These are phyloP conservation scores for Venustaconcha ellipsiformis DNA, from an alignment of 1,140 invertebrate genomes.

Conservation along the genomic window DNA sequence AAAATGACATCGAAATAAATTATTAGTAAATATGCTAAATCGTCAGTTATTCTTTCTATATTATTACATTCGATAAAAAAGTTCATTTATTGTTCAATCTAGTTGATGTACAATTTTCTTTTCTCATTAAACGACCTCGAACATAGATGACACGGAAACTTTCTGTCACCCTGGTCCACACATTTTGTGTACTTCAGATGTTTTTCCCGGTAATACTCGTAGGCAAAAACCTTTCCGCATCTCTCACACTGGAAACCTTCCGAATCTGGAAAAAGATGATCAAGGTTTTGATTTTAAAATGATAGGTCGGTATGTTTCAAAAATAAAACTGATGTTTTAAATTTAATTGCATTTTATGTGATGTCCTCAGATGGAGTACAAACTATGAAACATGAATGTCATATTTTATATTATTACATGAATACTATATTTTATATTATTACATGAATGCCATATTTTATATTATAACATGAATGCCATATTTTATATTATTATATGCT, in stretches of 20 bases:
- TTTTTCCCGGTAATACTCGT: slow-evolving; percentile 73
- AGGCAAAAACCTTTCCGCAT: slow-evolving; percentile 73
- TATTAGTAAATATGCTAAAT: no score
- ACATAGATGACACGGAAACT: slow-evolving; percentile 72
- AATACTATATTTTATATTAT: not conserved
- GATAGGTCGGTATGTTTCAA: not conserved
- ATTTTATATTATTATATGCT: no score
- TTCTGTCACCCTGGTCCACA: slow-evolving; percentile 72
- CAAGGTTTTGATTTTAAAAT: no score
- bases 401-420: not conserved
- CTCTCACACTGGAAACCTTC: slow-evolving; percentile 71
- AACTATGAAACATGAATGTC: not conserved
- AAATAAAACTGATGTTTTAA: not conserved
- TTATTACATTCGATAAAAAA: no score
- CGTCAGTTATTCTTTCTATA: no score
- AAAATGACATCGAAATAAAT: no score
- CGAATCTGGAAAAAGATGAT: slow-evolving; percentile 37
- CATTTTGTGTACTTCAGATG: slow-evolving; percentile 74
- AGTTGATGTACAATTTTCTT: no score
- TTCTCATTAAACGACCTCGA: slow-evolving; percentile 58
- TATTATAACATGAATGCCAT: not conserved
- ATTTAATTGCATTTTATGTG: not conserved
- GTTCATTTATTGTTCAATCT: no score
- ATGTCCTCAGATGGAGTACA: not conserved
- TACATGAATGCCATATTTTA: no score